Evolutionary conservation across 2,888 invertebrate genomes (phyloP).

Genomic region (Ochropleura plecta): DNA sequence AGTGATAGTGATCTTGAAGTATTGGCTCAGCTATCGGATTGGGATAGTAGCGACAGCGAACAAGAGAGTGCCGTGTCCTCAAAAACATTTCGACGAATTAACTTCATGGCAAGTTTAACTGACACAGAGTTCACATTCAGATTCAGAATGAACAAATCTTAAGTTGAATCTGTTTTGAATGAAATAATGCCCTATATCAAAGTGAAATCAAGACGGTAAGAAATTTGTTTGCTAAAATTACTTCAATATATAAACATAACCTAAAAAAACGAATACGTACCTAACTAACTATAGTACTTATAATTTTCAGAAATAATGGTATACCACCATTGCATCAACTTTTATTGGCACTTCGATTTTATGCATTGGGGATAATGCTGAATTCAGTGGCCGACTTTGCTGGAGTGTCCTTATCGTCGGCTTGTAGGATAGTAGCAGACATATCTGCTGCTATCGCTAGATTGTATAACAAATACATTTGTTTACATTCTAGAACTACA

Average conservation of each 20-base stretch:
- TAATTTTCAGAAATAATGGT: slow-evolving; percentile 16
- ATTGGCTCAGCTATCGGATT: no score
- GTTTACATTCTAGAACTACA: no score
- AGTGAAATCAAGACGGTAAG: background rate
- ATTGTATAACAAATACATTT: background rate
- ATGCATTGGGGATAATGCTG: slow-evolving; percentile 65
- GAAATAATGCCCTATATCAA: no score
- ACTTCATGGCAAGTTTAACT: no score
- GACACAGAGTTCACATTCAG: no score
- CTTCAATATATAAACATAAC: background rate
- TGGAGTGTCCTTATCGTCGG: slow-evolving; percentile 58
- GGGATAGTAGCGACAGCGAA: no score
- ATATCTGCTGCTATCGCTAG: background rate
- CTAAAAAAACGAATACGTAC: background rate
- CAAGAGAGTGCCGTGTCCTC: no score
- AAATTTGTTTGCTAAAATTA: background rate
- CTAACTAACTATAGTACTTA: background rate
- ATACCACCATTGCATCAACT: slow-evolving; percentile 60
- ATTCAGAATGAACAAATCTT: no score
- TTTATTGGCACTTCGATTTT: slow-evolving; percentile 61
- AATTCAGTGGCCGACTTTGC: slow-evolving; percentile 63
- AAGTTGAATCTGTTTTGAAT: no score
- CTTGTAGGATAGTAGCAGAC: slow-evolving; percentile 11
- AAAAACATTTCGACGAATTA: no score
- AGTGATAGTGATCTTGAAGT: no score